A percentile compares a stretch with the other conserved stretches of the same genome.
phyloP scores from a whole-genome alignment of 2,113 vertebrate species.

The Hypomesus transpacificus region DNA sequence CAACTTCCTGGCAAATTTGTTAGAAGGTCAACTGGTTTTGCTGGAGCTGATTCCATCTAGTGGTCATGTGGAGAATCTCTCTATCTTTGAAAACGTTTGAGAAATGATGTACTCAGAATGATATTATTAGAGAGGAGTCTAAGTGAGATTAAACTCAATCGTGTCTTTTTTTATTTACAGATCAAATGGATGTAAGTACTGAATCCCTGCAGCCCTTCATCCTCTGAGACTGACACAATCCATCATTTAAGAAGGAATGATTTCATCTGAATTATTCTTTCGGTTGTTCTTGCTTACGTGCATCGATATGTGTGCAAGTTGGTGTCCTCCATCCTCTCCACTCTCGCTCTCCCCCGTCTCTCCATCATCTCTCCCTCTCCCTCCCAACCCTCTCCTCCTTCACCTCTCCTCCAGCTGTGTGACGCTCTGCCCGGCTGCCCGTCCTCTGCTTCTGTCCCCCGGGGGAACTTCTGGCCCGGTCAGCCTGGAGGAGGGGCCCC shows the following conservation, averaged over 20 bases:
- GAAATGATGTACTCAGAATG: neutral
- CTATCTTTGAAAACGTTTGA: neutral
- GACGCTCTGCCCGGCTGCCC: conserved; percentile 65
- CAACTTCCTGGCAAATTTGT: too few relatives aligned
- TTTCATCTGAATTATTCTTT: conserved; percentile 36
- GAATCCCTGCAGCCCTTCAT: conserved; percentile 39
- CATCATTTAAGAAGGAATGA: neutral
- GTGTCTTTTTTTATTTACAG: conserved; percentile 22
- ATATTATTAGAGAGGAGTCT: too few relatives aligned
- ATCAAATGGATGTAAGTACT: conserved; percentile 67
- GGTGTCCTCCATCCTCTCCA: conserved; percentile 51
- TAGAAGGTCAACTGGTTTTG: too few relatives aligned
- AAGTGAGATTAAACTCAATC: neutral
- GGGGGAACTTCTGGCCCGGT: conserved; percentile 57
- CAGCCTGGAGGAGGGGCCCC: conserved; percentile 41
- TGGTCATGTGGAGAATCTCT: conserved; percentile 39
- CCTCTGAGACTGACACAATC: conserved; percentile 44
- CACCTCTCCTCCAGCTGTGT: conserved; percentile 48
- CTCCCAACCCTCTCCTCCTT: conserved; percentile 20
- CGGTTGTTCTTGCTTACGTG: conserved; percentile 46
- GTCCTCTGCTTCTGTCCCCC: conserved; percentile 59
- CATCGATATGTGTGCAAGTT: conserved; percentile 40
- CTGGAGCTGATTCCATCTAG: conserved; percentile 34
- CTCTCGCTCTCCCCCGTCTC: conserved; percentile 53
- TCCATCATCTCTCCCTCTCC: conserved; percentile 22